Percentiles rank a stretch among this genome's conserved stretches.
These are phyloP conservation scores for Mugil cephalus DNA, from an alignment of 2,113 vertebrate genomes.

Conservation along the genomic window DNA sequence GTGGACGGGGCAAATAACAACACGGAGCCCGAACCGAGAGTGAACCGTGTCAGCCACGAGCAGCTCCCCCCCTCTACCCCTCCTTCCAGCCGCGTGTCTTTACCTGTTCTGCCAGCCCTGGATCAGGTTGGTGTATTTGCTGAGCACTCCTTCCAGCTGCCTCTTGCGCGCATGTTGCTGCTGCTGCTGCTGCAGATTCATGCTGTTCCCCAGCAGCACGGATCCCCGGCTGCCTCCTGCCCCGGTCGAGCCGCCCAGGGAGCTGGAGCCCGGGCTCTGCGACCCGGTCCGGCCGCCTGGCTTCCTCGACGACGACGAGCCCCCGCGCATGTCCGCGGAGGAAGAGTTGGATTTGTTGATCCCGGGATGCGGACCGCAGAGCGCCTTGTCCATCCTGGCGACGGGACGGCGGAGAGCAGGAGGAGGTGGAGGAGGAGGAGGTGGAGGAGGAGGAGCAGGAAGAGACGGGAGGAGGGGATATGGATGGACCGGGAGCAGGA, in stretches of 20 bases:
- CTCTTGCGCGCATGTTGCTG: conserved; percentile 76
- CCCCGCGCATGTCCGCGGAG: conserved; percentile 69
- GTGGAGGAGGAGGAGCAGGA: conserved; percentile 38
- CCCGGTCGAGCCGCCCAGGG: conserved; percentile 81
- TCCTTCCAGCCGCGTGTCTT: conserved; percentile 15
- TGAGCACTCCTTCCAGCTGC: conserved; percentile 92
- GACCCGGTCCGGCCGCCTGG: conserved; percentile 77
- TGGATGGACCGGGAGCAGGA: conserved; percentile 50
- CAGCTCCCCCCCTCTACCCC: too few species aligned
- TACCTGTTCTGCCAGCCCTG: conserved; percentile 99
- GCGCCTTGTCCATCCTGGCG: conserved; percentile 79
- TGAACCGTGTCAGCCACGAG: neutral
- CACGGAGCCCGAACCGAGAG: conserved; percentile 22
- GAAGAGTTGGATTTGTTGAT: conserved; percentile 67
- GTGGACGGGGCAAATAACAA: conserved; percentile 75
- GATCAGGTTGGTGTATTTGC: conserved; percentile 98
- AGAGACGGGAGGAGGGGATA: conserved; percentile 36
- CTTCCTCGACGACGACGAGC: conserved; percentile 75
- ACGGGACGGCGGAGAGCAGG: conserved; percentile 61
- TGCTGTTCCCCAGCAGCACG: conserved; percentile 74
- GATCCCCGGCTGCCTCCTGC: conserved; percentile 74
- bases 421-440: conserved; percentile 40
- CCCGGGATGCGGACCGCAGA: conserved; percentile 74
- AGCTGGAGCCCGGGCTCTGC: conserved; percentile 84
- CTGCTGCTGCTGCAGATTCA: conserved; percentile 71